Percentiles rank a stretch among this genome's conserved stretches.
These are phyloP conservation scores for Pandemis corylana DNA, from an alignment of 2,888 invertebrate genomes.

Conservation along the genomic window DNA sequence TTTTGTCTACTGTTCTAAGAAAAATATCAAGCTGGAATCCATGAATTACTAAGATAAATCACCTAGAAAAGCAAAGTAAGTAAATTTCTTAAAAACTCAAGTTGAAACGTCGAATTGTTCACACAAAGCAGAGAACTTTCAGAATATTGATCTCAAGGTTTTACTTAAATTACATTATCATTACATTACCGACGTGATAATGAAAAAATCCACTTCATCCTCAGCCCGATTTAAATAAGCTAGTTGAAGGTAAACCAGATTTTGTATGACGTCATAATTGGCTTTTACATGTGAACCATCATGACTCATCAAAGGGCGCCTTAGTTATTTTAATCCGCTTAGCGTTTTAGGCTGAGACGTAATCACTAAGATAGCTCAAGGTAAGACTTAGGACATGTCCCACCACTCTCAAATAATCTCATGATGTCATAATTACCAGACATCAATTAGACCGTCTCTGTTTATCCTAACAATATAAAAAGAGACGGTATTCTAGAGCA, in stretches of 20 bases:
- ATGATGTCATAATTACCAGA: too few species aligned
- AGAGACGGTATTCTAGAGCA: too few species aligned
- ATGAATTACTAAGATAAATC: too few species aligned
- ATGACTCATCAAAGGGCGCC: slow-evolving; percentile 4
- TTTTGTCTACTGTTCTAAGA: neutral
- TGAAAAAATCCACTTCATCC: neutral
- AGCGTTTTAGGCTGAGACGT: neutral
- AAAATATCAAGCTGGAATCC: neutral
- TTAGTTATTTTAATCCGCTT: slow-evolving; percentile 6
- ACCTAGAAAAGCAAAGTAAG: too few species aligned
- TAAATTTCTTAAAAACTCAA: too few species aligned
- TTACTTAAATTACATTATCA: too few species aligned
- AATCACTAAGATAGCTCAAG: neutral
- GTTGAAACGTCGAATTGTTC: too few species aligned
- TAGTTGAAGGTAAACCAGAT: neutral
- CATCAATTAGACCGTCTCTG: too few species aligned
- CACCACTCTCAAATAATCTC: too few species aligned
- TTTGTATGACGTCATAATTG: slow-evolving; percentile 2
- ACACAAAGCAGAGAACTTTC: too few species aligned
- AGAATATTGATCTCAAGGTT: too few species aligned
- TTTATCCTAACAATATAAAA: too few species aligned
- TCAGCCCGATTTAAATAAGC: neutral
- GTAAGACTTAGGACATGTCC: neutral
- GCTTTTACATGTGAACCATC: neutral
- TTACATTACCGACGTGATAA: neutral